Evolutionary conservation across 1,140 invertebrate genomes (phyloP).

Genomic region (Drosophila orosa): DNA sequence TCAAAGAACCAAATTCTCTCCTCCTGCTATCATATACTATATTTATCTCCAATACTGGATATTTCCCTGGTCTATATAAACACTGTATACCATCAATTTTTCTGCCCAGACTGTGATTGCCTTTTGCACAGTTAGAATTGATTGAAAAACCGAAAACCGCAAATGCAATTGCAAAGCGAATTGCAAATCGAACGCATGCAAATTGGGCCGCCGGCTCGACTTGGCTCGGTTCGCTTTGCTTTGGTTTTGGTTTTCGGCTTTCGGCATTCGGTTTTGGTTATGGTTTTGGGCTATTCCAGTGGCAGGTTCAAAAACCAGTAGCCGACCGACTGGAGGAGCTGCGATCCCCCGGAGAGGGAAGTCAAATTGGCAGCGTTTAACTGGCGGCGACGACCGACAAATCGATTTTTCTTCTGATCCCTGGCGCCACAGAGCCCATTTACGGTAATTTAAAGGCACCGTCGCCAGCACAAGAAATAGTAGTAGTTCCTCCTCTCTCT

Average conservation of each 20-base stretch:
- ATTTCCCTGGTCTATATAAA: background rate
- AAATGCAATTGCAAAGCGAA: constrained; percentile 78
- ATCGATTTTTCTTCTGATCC: constrained; percentile 71
- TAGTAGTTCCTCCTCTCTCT: background rate
- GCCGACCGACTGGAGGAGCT: constrained; percentile 29
- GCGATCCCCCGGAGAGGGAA: background rate
- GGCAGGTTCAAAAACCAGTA: constrained; percentile 59
- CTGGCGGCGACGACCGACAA: constrained; percentile 76
- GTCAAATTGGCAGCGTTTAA: constrained; percentile 77
- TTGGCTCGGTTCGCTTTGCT: background rate
- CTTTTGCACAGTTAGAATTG: constrained; percentile 77
- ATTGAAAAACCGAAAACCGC: constrained; percentile 74
- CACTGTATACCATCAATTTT: background rate
- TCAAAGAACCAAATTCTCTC: background rate
- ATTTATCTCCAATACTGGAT: constrained; percentile 3
- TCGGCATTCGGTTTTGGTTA: constrained; percentile 13
- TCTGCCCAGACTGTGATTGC: constrained; percentile 57
- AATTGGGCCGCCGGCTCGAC: constrained; percentile 60
- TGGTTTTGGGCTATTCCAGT: constrained; percentile 14
- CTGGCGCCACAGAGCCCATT: constrained; percentile 76
- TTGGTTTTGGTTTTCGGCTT: background rate
- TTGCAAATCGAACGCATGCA: constrained; percentile 79
- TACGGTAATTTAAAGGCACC: constrained; percentile 73
- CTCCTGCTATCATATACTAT: background rate
- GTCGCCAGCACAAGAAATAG: constrained; percentile 11